Percentiles rank a stretch among this genome's conserved stretches.
Evolutionary conservation across 2,113 vertebrate species (phyloP).

Genomic region (Meriones unguiculatus): DNA sequence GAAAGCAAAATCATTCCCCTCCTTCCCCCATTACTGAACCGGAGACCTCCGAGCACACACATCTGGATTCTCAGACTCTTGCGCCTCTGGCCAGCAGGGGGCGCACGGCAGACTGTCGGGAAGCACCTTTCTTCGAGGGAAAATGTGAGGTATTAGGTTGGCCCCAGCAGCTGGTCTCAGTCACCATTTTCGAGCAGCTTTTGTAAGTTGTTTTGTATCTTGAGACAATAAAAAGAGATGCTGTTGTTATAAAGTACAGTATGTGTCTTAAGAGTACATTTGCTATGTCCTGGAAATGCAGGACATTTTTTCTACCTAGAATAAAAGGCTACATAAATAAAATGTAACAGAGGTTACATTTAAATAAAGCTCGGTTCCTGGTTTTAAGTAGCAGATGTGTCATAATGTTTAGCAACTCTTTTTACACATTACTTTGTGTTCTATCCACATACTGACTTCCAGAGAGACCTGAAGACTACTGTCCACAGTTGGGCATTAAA

Average conservation of each 20-base stretch:
- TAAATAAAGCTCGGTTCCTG: background rate
- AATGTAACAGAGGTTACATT: background rate
- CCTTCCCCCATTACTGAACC: slow-evolving; percentile 64
- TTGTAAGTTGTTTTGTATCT: slow-evolving; percentile 96
- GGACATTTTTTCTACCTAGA: background rate
- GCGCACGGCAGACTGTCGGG: background rate
- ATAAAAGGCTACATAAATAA: slow-evolving; percentile 44
- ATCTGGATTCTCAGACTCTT: slow-evolving; percentile 56
- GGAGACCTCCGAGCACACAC: slow-evolving; percentile 60
- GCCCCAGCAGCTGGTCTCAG: slow-evolving; percentile 75
- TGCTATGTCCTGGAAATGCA: background rate
- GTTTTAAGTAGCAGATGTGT: background rate
- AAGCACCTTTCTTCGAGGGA: slow-evolving; percentile 72
- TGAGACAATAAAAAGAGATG: slow-evolving; percentile 75
- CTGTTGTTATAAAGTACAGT: background rate
- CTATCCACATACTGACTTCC: background rate
- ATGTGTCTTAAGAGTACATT: background rate
- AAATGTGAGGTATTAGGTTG: slow-evolving; percentile 72
- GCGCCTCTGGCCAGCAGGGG: slow-evolving; percentile 87
- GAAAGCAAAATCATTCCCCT: slow-evolving; percentile 71
- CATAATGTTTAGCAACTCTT: background rate
- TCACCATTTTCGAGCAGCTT: slow-evolving; percentile 92
- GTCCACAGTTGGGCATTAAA: background rate
- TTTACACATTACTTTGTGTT: background rate
- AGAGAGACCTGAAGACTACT: background rate